Evolutionary conservation across 2,888 invertebrate species (phyloP).

Genomic region (Clunio marinus): DNA sequence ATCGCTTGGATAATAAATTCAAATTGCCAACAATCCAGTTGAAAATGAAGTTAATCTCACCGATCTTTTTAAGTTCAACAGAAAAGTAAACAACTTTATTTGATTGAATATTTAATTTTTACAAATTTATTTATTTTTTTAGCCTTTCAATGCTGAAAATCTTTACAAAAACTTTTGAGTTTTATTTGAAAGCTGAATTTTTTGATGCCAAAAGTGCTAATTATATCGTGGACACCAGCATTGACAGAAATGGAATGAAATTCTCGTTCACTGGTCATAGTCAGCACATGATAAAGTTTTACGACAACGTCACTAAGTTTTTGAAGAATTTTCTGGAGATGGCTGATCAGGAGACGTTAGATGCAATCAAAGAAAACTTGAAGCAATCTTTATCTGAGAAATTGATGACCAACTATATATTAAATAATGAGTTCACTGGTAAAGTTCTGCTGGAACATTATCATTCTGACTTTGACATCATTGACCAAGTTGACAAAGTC

Average conservation of each 20-base stretch:
- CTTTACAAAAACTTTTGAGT: conserved; percentile 56
- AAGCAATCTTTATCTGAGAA: conserved; percentile 58
- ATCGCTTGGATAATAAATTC: conserved; percentile 78
- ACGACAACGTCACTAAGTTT: conserved; percentile 61
- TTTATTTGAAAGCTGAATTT: conserved; percentile 54
- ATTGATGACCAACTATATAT: neutral
- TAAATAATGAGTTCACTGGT: neutral
- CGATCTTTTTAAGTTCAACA: neutral
- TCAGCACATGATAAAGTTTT: too few relatives aligned
- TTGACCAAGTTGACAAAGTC: conserved; percentile 55
- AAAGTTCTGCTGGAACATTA: neutral
- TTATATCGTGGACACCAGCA: conserved; percentile 58
- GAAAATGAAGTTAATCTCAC: conserved; percentile 59
- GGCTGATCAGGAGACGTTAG: conserved; percentile 63
- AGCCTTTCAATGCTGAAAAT: conserved; percentile 56
- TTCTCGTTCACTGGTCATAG: too few relatives aligned
- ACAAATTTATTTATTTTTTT: neutral
- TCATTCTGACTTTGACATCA: conserved; percentile 56
- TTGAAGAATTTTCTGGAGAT: conserved; percentile 59
- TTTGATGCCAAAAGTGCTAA: conserved; percentile 69
- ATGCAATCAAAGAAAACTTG: conserved; percentile 64
- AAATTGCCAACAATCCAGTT: conserved; percentile 71
- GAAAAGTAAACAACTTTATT: conserved; percentile 51
- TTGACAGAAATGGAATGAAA: conserved; percentile 60
- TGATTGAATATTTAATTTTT: neutral